Percentiles rank a stretch among this genome's conserved stretches.
These are phyloP conservation scores for Myotis brandtii DNA, from an alignment of 2,113 vertebrate genomes.

Conservation along the genomic window DNA sequence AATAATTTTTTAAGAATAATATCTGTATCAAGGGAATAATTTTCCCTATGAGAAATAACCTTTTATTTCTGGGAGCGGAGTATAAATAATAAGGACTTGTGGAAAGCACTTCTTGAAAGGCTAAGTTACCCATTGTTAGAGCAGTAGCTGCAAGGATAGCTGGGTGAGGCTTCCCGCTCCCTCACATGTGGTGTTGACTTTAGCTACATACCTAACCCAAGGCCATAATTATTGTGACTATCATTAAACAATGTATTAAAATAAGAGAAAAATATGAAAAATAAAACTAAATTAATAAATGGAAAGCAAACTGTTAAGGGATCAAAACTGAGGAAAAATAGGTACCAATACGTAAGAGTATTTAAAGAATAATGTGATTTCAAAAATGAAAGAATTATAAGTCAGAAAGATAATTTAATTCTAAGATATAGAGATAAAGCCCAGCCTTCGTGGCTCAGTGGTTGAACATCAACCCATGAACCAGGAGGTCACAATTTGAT, in stretches of 20 bases:
- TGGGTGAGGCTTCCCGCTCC: neutral
- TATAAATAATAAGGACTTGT: neutral
- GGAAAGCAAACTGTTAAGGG: neutral
- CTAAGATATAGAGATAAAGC: neutral
- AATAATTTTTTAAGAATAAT: neutral
- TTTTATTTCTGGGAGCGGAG: neutral
- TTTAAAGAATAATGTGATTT: constrained; percentile 15
- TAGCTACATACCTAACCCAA: neutral
- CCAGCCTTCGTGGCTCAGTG: no score
- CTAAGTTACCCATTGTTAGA: neutral
- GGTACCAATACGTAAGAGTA: neutral
- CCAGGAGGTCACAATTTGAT: no score
- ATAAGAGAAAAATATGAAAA: neutral
- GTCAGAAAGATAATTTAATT: neutral
- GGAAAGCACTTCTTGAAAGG: neutral
- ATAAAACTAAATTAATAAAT: neutral
- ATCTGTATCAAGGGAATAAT: neutral
- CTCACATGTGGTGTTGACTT: neutral
- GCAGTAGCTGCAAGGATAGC: neutral
- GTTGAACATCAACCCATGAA: no score
- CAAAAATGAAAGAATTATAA: neutral
- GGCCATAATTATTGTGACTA: neutral
- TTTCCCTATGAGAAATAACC: neutral
- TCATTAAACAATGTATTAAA: neutral
- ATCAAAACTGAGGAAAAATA: neutral